These are phyloP conservation scores for Cricetomys ansorgei DNA, from an alignment of 2,113 vertebrate genomes.

Conservation along the genomic window DNA sequence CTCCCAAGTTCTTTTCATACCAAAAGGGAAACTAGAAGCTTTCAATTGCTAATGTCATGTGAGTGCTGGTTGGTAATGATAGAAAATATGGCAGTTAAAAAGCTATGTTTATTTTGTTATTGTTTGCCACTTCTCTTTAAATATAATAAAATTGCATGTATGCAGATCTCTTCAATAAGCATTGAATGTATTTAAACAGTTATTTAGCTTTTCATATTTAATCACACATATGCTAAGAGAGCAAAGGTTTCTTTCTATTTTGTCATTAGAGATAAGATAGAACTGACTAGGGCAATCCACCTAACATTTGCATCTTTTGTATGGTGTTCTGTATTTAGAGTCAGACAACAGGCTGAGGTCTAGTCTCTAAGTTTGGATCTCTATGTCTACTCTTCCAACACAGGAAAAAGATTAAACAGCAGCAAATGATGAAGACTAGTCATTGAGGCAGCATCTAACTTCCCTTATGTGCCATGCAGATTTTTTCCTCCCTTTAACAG, in stretches of 20 bases:
- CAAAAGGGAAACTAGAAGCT: neutral
- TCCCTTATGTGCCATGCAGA: neutral
- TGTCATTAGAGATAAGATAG: neutral
- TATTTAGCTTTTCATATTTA: neutral
- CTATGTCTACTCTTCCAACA: slow-evolving; percentile 19
- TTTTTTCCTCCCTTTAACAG: neutral
- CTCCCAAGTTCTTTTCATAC: neutral
- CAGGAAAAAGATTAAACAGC: slow-evolving; percentile 30
- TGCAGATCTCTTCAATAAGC: neutral
- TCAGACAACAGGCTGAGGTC: slow-evolving; percentile 19
- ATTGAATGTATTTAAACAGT: neutral
- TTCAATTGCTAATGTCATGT: neutral
- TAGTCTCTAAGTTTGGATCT: neutral
- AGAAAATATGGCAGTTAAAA: neutral
- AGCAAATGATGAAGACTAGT: slow-evolving; percentile 34
- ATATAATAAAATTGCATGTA: neutral
- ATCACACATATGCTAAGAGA: neutral
- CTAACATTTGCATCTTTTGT: neutral
- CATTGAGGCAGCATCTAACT: neutral
- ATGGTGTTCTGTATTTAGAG: neutral
- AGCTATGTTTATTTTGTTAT: neutral
- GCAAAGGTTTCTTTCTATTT: neutral
- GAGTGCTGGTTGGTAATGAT: neutral
- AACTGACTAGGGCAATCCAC: neutral
- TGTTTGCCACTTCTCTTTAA: neutral